Evolutionary conservation across 2,113 vertebrate genomes (phyloP).

Genomic region (Neogale vison): DNA sequence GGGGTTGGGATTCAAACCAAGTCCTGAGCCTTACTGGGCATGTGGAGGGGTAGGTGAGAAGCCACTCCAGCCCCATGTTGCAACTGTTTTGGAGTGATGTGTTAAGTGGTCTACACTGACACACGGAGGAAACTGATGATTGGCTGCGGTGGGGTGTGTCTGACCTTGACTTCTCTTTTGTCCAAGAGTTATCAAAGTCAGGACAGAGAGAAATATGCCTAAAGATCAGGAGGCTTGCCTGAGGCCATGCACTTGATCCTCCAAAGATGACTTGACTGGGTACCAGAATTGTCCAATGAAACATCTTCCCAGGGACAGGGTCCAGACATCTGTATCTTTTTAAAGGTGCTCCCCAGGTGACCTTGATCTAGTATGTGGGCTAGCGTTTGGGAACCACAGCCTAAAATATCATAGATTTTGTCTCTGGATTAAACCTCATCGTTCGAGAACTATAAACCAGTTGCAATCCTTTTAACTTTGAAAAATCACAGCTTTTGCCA

Average conservation of each 20-base stretch:
- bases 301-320: not conserved
- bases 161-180: not conserved
- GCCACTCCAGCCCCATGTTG: not conserved
- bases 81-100: not conserved
- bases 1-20: not conserved
- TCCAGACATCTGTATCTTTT: not conserved
- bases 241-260: too few species aligned
- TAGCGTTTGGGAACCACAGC: not conserved
- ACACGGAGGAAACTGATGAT: not conserved
- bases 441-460: not conserved
- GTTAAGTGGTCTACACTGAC: not conserved
- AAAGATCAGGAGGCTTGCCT: not conserved
- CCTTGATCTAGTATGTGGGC: not conserved
- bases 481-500: conserved; percentile 13
- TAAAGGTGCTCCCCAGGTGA: not conserved
- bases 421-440: not conserved
- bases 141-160: not conserved
- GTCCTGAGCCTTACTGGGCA: not conserved
- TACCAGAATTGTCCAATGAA: not conserved
- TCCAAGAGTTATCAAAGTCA: not conserved
- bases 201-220: not conserved
- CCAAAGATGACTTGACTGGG: not conserved
- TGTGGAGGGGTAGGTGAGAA: not conserved
- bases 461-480: not conserved
- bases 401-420: not conserved